These are phyloP conservation scores for Bubo bubo DNA, from an alignment of 2,113 vertebrate species.

Conservation along the genomic window DNA sequence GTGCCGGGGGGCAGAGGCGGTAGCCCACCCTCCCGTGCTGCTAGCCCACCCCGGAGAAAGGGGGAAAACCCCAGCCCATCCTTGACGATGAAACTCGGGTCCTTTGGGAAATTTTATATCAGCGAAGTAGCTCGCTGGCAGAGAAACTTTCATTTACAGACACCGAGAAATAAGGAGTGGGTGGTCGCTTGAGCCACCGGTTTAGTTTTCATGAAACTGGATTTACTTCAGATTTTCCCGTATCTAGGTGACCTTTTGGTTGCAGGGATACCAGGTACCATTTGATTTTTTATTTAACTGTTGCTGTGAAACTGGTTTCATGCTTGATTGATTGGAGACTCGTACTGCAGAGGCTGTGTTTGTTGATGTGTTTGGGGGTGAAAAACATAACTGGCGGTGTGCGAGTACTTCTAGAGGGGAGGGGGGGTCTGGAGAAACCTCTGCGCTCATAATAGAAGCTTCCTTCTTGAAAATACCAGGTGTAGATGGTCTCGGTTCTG, in stretches of 20 bases:
- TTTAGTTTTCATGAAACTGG: background rate
- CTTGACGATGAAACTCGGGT: accelerated
- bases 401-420: background rate
- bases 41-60: background rate
- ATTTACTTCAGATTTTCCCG: background rate
- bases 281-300: background rate
- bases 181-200: background rate
- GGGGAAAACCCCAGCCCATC: background rate
- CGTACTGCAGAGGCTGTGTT: background rate
- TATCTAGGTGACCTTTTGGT: slow-evolving; percentile 49
- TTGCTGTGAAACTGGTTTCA: slow-evolving; percentile 35
- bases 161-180: background rate
- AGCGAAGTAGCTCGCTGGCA: background rate
- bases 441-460: background rate
- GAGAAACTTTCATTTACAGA: background rate
- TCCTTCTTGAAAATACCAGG: background rate
- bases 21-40: background rate
- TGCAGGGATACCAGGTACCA: slow-evolving; percentile 50
- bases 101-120: background rate
- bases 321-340: background rate
- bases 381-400: background rate
- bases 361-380: background rate
- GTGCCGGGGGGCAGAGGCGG: background rate
- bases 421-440: background rate
- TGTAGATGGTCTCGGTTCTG: background rate